phyloP scores from a whole-genome alignment of 2,797 vertebrate species.

The Phoebastria nigripes region DNA sequence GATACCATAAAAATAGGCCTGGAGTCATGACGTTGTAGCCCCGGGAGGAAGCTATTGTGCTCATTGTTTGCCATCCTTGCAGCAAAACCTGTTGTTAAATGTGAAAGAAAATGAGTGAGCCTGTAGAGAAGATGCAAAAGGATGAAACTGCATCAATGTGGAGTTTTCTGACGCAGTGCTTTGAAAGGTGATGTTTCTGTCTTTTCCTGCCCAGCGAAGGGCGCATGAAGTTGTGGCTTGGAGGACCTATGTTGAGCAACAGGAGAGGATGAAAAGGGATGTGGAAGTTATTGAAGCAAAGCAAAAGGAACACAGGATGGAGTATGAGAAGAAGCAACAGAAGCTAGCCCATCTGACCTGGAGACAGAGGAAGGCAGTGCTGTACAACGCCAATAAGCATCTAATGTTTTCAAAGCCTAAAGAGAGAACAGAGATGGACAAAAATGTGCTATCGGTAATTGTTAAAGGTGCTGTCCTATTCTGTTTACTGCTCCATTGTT shows the following conservation, averaged over 20 bases:
- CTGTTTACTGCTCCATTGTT: neutral
- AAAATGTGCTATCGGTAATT: conserved; percentile 76
- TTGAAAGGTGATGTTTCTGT: neutral
- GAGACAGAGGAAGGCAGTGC: conserved; percentile 75
- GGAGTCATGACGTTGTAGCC: neutral
- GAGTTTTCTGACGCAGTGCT: neutral
- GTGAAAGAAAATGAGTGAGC: neutral
- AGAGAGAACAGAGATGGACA: conserved; percentile 71
- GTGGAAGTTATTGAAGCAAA: conserved; percentile 78
- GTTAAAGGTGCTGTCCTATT: conserved; percentile 83
- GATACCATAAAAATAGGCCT: neutral
- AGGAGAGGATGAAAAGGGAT: conserved; percentile 79
- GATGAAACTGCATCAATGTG: neutral
- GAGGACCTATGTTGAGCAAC: conserved; percentile 79
- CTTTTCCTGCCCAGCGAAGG: conserved; percentile 75
- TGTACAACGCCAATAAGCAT: conserved; percentile 77
- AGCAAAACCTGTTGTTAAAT: neutral
- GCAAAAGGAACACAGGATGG: conserved; percentile 80
- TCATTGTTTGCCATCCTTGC: neutral
- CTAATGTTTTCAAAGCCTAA: conserved; percentile 63
- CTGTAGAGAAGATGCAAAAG: neutral
- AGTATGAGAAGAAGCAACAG: conserved; percentile 75
- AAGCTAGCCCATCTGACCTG: conserved; percentile 79
- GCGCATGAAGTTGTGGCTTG: conserved; percentile 90
- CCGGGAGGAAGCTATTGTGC: neutral